Evolutionary conservation across 2,888 invertebrate genomes (phyloP).

Genomic region (Drosophila picticornis): DNA sequence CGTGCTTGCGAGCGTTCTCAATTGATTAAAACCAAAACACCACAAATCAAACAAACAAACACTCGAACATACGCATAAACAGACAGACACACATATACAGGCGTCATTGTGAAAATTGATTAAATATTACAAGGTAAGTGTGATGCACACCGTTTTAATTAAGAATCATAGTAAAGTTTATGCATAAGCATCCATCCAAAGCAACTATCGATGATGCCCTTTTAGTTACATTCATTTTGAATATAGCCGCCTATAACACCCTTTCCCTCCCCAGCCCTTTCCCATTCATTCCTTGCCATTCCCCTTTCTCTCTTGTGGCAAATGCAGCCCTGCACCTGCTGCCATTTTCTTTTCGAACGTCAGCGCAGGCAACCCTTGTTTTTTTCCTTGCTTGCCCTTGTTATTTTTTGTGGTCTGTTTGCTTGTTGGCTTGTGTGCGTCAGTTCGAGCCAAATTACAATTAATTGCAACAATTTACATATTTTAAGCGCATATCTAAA

Average conservation of each 20-base stretch:
- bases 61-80: conserved; percentile 17
- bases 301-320: conserved; percentile 7
- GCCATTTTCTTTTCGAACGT: conserved; percentile 74
- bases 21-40: conserved; percentile 78
- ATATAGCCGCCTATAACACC: conserved; percentile 31
- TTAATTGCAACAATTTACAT: conserved; percentile 73
- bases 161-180: conserved; percentile 46
- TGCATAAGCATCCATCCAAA: conserved; percentile 25
- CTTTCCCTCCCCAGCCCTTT: neutral
- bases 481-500: conserved; percentile 47
- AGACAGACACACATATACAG: conserved; percentile 31
- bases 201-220: conserved; percentile 62
- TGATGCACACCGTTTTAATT: conserved; percentile 54
- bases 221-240: conserved; percentile 62
- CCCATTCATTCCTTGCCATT: conserved; percentile 1
- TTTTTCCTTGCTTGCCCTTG: conserved; percentile 18
- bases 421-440: conserved; percentile 37
- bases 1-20: conserved; percentile 72
- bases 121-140: conserved; percentile 76
- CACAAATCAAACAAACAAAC: conserved; percentile 37
- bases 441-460: conserved; percentile 62
- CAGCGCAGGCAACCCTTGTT: conserved; percentile 60
- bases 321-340: conserved; percentile 73
- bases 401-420: conserved; percentile 46
- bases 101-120: conserved; percentile 71